A percentile compares a stretch with the other conserved stretches of the same genome.
These are phyloP conservation scores for Timema podura DNA, from an alignment of 2,888 invertebrate genomes.

Conservation along the genomic window DNA sequence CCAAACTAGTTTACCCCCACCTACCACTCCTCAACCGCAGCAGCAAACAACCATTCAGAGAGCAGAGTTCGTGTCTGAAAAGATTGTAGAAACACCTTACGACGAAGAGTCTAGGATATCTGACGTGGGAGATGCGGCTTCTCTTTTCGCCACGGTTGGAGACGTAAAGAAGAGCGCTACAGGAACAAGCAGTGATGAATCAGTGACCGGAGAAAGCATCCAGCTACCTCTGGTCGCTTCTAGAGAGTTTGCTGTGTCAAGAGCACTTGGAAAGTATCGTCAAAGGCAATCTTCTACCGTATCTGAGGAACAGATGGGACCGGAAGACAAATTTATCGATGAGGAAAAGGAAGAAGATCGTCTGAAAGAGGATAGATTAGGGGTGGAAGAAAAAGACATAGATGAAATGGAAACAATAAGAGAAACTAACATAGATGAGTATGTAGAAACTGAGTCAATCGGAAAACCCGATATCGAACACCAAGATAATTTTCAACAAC, in stretches of 20 bases:
- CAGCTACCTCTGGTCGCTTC: constrained; percentile 58
- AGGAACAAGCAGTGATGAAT: constrained; percentile 51
- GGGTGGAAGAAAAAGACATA: constrained; percentile 30
- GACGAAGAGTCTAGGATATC: constrained; percentile 12
- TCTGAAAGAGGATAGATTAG: constrained; percentile 21
- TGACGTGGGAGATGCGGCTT: constrained; percentile 41
- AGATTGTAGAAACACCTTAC: constrained; percentile 20
- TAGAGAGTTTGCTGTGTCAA: constrained; percentile 79
- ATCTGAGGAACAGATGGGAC: constrained; percentile 59
- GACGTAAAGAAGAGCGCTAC: constrained; percentile 57
- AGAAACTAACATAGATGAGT: not conserved
- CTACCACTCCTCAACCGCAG: constrained; percentile 37
- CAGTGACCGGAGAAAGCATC: constrained; percentile 38
- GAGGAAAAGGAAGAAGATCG: constrained; percentile 1
- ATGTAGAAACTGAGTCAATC: constrained; percentile 7
- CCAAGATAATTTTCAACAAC: no score
- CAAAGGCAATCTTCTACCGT: constrained; percentile 67
- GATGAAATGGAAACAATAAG: constrained; percentile 27
- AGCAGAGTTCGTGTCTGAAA: constrained; percentile 55
- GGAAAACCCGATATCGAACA: no score
- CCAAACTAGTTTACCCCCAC: constrained; percentile 36
- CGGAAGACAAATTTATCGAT: constrained; percentile 15
- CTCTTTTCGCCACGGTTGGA: constrained; percentile 69
- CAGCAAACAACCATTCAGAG: constrained; percentile 46
- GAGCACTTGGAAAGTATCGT: constrained; percentile 75